phyloP scores from a whole-genome alignment of 2,797 vertebrate genomes.

The Hyperoplus immaculatus region DNA sequence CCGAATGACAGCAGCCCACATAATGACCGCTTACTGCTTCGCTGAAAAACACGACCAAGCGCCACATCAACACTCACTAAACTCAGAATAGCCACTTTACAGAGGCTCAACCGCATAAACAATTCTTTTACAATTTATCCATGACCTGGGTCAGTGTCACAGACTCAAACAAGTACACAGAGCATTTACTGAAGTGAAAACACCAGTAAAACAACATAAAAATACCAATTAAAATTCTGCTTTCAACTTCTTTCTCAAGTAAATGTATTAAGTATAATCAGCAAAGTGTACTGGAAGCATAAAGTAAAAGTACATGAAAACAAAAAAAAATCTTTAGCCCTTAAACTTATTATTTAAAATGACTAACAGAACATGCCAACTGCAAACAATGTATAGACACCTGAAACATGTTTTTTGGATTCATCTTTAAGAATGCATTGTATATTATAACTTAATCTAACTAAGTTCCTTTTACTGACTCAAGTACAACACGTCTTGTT shows the following conservation, averaged over 20 bases:
- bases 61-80: constrained; percentile 70
- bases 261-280: background rate
- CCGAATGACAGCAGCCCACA: constrained; percentile 68
- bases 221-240: background rate
- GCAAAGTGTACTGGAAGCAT: background rate
- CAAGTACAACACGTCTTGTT: background rate
- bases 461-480: background rate
- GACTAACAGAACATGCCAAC: no score
- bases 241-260: background rate
- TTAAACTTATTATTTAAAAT: no score
- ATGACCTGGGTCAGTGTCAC: constrained; percentile 1
- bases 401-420: background rate
- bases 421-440: background rate
- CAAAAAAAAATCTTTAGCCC: no score
- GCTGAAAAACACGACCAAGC: constrained; percentile 54
- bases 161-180: constrained; percentile 5
- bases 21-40: constrained; percentile 65
- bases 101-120: constrained; percentile 51
- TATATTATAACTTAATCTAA: background rate
- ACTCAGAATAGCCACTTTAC: constrained; percentile 70
- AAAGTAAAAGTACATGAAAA: background rate
- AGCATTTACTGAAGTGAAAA: background rate
- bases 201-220: background rate
- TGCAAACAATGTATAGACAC: background rate
- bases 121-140: constrained; percentile 38